Percentiles rank a stretch among this genome's conserved stretches.
These are phyloP conservation scores for Dolichopus griseipennis DNA, from an alignment of 2,888 invertebrate species.

Conservation along the genomic window DNA sequence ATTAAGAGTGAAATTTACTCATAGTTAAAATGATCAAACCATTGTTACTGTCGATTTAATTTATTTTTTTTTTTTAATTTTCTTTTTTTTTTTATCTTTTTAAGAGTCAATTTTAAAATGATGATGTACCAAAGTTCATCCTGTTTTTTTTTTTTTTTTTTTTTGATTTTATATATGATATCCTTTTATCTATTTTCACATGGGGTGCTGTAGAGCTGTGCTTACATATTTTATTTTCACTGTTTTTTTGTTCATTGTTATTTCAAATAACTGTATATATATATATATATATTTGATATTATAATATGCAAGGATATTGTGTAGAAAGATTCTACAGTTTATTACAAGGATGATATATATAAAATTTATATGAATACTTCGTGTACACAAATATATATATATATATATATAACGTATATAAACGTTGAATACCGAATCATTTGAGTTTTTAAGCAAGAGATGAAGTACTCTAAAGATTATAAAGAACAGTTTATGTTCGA, in stretches of 20 bases:
- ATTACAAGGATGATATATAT: too few species aligned
- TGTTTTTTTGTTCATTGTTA: too few species aligned
- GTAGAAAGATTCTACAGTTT: too few species aligned
- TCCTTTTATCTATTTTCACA: not conserved
- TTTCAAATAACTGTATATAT: too few species aligned
- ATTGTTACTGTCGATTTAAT: not conserved
- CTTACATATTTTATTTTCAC: too few species aligned
- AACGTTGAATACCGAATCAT: too few species aligned
- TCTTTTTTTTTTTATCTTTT: not conserved
- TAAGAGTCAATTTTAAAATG: not conserved
- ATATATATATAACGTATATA: too few species aligned
- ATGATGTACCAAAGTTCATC: not conserved
- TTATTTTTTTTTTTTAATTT: not conserved
- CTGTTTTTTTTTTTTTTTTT: not conserved
- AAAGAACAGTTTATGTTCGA: not conserved
- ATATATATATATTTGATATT: too few species aligned
- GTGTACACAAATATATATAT: too few species aligned
- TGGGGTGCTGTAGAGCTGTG: not conserved
- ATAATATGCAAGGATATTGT: too few species aligned
- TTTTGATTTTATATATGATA: not conserved
- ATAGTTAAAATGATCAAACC: not conserved
- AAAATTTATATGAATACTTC: too few species aligned
- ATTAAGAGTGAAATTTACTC: too few species aligned
- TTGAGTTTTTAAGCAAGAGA: not conserved
- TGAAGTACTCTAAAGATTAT: not conserved